A percentile compares a stretch with the other conserved stretches of the same genome.
These are phyloP conservation scores for Sciaenops ocellatus DNA, from an alignment of 2,797 vertebrate species.

Conservation along the genomic window DNA sequence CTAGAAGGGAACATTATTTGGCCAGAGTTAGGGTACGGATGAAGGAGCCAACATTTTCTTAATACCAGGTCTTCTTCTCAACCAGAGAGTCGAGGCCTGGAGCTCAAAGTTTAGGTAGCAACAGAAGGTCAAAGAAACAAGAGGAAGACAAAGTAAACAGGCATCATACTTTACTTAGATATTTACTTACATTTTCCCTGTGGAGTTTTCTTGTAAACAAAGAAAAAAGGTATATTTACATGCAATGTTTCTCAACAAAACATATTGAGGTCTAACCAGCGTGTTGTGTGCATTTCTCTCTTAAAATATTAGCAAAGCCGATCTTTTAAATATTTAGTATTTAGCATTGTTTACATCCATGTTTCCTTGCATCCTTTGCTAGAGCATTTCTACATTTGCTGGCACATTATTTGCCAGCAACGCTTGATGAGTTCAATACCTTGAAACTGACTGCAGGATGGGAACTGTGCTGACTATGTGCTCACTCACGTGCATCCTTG, in stretches of 20 bases:
- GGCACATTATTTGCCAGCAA: not conserved
- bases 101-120: not conserved
- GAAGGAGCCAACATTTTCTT: constrained; percentile 54
- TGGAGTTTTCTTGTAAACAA: not conserved
- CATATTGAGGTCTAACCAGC: not conserved
- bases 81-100: constrained; percentile 19
- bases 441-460: not conserved
- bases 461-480: not conserved
- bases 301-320: not conserved
- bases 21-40: constrained; percentile 53
- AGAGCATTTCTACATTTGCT: not conserved
- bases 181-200: not conserved
- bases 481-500: not conserved
- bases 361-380: not conserved
- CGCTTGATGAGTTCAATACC: not conserved
- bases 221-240: not conserved
- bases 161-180: not conserved
- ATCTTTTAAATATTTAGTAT: not conserved
- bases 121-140: constrained; percentile 10
- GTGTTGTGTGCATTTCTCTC: not conserved
- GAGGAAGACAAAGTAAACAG: not conserved
- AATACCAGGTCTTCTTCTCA: constrained; percentile 40
- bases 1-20: constrained; percentile 58
- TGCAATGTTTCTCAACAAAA: not conserved
- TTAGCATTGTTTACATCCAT: not conserved